Conservation (phyloP, 2,113 vertebrate species). For the Lagopus muta region DNA sequence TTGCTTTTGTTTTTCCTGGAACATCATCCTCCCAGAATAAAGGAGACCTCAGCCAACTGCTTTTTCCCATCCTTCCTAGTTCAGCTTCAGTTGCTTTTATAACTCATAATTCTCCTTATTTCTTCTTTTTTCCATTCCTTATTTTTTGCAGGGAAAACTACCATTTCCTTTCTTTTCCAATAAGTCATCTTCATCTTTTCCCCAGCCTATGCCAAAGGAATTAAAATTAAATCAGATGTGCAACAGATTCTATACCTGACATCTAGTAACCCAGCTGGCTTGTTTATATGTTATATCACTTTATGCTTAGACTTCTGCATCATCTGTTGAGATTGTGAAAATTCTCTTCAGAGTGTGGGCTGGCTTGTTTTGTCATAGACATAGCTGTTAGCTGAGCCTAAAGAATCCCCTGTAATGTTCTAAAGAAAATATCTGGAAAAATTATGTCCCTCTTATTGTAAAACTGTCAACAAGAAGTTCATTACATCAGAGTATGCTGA, state of each 20-base stretch:
- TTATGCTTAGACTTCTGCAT: neutral
- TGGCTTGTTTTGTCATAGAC: neutral
- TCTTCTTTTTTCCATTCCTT: neutral
- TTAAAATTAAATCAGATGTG: neutral
- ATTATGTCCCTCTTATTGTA: neutral
- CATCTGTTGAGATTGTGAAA: neutral
- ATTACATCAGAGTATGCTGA: neutral
- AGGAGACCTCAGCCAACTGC: neutral
- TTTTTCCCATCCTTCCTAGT: neutral
- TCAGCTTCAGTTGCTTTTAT: conserved; percentile 5
- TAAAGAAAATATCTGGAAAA: neutral
- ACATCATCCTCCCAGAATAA: neutral
- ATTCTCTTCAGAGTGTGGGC: neutral
- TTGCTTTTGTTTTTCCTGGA: neutral
- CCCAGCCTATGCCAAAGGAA: neutral
- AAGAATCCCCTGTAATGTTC: neutral
- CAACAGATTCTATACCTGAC: neutral
- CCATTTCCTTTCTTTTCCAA: neutral
- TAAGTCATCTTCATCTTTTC: neutral
- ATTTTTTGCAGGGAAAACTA: neutral
- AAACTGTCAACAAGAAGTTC: conserved; percentile 6
- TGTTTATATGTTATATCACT: neutral
- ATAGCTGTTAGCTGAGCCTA: neutral
- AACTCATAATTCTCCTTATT: conserved; percentile 8
- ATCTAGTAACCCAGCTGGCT: neutral